Conservation (phyloP, 2,888 invertebrate genomes). For the Reticulitermes lucifugus region DNA sequence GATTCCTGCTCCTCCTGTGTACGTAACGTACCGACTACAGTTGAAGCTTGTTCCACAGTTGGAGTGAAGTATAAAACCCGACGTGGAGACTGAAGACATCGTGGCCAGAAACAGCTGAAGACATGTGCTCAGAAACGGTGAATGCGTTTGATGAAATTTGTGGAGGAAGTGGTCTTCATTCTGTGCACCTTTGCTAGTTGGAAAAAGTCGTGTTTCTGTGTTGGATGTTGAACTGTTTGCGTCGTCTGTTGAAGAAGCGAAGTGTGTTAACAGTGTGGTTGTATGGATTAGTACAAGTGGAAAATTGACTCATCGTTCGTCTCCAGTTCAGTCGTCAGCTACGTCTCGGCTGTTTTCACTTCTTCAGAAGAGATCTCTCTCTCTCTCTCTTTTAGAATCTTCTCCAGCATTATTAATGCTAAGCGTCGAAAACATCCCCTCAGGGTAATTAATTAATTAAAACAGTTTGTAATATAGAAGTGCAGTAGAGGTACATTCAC, state of each 20-base stretch:
- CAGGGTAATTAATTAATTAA: slow-evolving; percentile 18
- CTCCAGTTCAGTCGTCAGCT: background rate
- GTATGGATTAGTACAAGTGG: background rate
- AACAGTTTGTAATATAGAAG: background rate
- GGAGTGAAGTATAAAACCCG: background rate
- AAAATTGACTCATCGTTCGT: background rate
- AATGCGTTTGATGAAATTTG: too few relatives aligned
- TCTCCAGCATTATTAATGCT: background rate
- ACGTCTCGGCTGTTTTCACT: background rate
- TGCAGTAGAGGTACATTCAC: background rate
- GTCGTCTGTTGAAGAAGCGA: background rate
- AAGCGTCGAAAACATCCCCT: background rate
- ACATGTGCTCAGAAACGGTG: too few relatives aligned
- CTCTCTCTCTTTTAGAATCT: background rate
- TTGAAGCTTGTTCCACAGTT: background rate
- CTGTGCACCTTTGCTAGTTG: too few relatives aligned
- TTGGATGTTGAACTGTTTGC: background rate
- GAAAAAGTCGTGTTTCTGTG: background rate
- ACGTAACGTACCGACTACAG: background rate
- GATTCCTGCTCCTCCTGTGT: background rate
- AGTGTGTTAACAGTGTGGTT: background rate
- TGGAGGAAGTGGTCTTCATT: too few relatives aligned
- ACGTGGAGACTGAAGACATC: background rate
- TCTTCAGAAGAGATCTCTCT: too few relatives aligned
- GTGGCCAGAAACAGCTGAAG: too few relatives aligned